Evolutionary conservation across 1,140 invertebrate genomes (phyloP), one percentile per base, ranked within the genome.

Genomic region (Scaptomyza pallida): DNA sequence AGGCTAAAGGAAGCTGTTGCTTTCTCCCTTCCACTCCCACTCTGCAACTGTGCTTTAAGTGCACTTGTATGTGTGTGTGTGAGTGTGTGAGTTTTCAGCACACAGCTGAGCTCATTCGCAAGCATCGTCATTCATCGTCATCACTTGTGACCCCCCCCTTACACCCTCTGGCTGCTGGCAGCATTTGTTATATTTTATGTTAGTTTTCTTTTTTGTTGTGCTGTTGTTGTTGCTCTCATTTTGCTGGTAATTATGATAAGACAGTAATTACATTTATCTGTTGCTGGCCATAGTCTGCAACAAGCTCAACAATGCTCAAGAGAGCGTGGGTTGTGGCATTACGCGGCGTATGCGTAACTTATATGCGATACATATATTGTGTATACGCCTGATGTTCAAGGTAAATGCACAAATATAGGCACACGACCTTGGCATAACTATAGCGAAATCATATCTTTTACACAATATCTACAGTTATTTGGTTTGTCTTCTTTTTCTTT

Each of bases 211-310:
- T 41, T 43, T 75, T 45, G 37, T 47, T 52, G 57, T 56, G 40
- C 21, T 56, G 35, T 54, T 52, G 35, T 15, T 56, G 50, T 26
- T 75, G 45, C 40, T 51, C 75, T 60, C 61, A 71, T 67, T 77
- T 86, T 19, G 37, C 69, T 81, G 73, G 59, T 78, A 78, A 85
- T 86, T 86, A 86, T 88, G 82, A 86, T 88, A 88, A 78, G 83
- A 72, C 83, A 67, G 75, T 82, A 89, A 89, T 88, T 89, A 89
- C 85, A 76, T 83, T 88, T 88, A 88, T 89, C 83, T 88, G 78
- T 74, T 75, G 72, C 57, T 77, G 62, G 43, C 82, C 82, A 30
- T 9, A 86, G 82, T 65, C 60, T 61, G 26, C 8, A 30, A 30
- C 5, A 30, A 8, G 44, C 61, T 65, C 60, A 72, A 73, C 43